Conservation (phyloP, 2,888 invertebrate species). For the Lissocephala sabroskyi region DNA sequence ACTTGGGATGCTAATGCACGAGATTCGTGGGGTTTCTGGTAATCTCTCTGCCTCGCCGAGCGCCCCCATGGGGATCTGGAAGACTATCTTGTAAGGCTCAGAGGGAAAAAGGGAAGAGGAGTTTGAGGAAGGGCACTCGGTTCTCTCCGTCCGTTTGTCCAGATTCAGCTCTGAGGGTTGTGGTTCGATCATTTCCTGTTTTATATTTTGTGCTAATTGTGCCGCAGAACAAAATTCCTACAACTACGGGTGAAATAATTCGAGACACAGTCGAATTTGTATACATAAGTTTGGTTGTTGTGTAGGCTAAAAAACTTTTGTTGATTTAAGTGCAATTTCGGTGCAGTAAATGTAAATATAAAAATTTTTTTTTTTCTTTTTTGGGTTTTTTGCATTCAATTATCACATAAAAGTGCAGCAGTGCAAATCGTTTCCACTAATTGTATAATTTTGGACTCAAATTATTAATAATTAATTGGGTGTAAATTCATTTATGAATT, state of each 20-base stretch:
- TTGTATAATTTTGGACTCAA: constrained; percentile 23
- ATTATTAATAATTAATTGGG: not conserved
- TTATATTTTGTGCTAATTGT: no score
- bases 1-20: constrained; percentile 62
- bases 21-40: constrained; percentile 50
- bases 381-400: constrained; percentile 22
- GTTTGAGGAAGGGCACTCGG: no score
- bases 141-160: no score
- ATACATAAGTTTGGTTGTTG: constrained; percentile 1
- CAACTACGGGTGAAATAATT: no score
- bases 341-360: constrained; percentile 29
- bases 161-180: no score
- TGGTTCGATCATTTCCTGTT: no score
- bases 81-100: no score
- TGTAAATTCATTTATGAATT: constrained; percentile 16
- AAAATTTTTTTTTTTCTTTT: constrained; percentile 14
- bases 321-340: constrained; percentile 52
- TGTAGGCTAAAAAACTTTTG: constrained; percentile 4
- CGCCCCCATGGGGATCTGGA: no score
- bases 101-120: no score
- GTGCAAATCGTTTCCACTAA: constrained; percentile 50
- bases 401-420: constrained; percentile 55
- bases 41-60: not conserved
- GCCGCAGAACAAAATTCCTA: no score
- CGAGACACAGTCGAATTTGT: constrained; percentile 4